Conservation (phyloP, 1,140 invertebrate species). For the Nomia melanderi region DNA sequence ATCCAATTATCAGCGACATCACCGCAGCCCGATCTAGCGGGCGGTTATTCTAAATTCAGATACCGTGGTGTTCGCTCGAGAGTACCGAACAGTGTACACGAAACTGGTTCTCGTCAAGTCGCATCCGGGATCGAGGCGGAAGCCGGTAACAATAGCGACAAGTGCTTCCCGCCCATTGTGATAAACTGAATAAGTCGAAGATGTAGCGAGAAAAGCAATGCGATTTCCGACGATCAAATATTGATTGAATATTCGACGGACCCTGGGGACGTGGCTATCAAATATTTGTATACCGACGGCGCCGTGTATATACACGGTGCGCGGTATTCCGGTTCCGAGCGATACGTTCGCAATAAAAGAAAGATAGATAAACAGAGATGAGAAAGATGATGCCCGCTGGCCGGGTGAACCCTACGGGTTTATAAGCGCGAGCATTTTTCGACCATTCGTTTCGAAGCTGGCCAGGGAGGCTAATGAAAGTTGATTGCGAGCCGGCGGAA, state of each 20-base stretch:
- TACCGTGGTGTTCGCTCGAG: neutral
- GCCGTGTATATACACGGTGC: neutral
- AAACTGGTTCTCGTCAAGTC: neutral
- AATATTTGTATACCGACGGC: constrained; percentile 3
- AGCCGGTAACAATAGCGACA: neutral
- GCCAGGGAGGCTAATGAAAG: neutral
- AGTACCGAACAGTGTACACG: neutral
- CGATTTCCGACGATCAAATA: neutral
- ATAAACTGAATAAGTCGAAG: neutral
- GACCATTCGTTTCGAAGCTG: neutral
- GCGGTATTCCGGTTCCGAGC: neutral
- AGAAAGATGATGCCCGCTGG: neutral
- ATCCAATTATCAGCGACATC: neutral
- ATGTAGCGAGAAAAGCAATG: neutral
- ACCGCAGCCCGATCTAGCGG: neutral
- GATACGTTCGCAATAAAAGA: neutral
- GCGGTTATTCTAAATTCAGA: neutral
- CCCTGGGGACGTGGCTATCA: neutral
- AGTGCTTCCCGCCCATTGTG: neutral
- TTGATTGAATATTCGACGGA: constrained; percentile 1
- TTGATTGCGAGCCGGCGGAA: neutral
- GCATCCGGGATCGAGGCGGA: neutral
- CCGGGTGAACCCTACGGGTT: too few relatives aligned
- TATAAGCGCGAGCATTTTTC: too few relatives aligned
- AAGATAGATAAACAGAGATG: neutral